Evolutionary conservation across 2,113 vertebrate genomes (phyloP).

Genomic region (Lepisosteus osseus): DNA sequence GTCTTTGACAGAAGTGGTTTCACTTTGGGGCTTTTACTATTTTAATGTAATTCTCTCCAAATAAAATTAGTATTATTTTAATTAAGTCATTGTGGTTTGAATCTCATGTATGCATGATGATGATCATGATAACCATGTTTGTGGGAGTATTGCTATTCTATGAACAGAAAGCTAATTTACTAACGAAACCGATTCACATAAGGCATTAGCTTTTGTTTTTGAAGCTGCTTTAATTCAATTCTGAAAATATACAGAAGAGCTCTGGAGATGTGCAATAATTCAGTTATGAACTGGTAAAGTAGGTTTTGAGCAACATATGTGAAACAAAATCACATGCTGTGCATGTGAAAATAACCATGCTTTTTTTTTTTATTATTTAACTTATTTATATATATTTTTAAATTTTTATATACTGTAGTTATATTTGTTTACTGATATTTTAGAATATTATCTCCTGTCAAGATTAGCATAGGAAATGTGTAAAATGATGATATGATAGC

Average conservation of each 20-base stretch:
- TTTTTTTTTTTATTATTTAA: too few species aligned
- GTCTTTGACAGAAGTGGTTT: neutral
- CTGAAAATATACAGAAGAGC: neutral
- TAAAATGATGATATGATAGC: neutral
- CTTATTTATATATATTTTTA: too few species aligned
- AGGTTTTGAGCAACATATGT: neutral
- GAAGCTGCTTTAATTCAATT: neutral
- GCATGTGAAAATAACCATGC: neutral
- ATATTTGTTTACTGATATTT: neutral
- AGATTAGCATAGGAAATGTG: neutral
- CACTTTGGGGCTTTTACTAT: neutral
- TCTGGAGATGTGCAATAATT: neutral
- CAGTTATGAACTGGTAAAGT: neutral
- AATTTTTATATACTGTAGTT: neutral
- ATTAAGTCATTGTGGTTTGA: neutral
- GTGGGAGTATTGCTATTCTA: neutral
- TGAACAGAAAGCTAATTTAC: neutral
- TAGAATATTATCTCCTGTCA: neutral
- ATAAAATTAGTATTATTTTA: neutral
- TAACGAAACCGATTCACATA: neutral
- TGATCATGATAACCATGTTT: neutral
- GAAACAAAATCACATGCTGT: neutral
- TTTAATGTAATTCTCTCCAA: neutral
- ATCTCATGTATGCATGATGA: neutral
- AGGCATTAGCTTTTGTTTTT: conserved; percentile 5